phyloP scores from a whole-genome alignment of 2,797 vertebrate genomes.

The Falco cherrug region DNA sequence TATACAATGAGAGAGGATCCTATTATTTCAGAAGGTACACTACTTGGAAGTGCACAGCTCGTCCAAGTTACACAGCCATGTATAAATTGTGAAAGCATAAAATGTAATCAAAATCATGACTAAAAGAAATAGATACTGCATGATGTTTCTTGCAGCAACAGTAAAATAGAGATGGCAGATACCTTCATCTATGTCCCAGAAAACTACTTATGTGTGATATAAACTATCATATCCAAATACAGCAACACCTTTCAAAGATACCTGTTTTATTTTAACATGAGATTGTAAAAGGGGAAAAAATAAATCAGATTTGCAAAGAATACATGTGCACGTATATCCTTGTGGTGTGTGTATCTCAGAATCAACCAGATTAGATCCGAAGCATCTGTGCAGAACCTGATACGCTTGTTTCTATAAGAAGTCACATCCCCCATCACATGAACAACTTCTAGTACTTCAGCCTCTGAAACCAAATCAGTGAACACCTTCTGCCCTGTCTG shows the following conservation, averaged over 20 bases:
- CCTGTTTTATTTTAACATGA: neutral
- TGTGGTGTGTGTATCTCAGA: neutral
- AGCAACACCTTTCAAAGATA: neutral
- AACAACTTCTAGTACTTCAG: neutral
- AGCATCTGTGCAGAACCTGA: neutral
- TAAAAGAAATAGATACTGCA: neutral
- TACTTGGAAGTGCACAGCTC: neutral
- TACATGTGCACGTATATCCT: too few relatives aligned
- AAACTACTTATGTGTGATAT: neutral
- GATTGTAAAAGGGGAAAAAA: neutral
- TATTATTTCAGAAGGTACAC: neutral
- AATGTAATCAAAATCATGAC: neutral
- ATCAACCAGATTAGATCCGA: neutral
- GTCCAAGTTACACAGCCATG: neutral
- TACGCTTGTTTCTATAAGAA: neutral
- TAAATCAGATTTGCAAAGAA: neutral
- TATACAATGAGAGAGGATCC: neutral
- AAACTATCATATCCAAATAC: neutral
- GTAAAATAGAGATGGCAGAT: neutral
- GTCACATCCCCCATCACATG: neutral
- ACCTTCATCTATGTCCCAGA: neutral
- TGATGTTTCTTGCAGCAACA: neutral
- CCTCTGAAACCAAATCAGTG: neutral
- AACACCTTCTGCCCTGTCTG: neutral
- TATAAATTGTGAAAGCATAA: constrained; percentile 7